Evolutionary conservation across 1,140 invertebrate species (phyloP), one percentile per base, ranked within the genome.

Genomic region (Bursaphelenchus mucronatus): DNA sequence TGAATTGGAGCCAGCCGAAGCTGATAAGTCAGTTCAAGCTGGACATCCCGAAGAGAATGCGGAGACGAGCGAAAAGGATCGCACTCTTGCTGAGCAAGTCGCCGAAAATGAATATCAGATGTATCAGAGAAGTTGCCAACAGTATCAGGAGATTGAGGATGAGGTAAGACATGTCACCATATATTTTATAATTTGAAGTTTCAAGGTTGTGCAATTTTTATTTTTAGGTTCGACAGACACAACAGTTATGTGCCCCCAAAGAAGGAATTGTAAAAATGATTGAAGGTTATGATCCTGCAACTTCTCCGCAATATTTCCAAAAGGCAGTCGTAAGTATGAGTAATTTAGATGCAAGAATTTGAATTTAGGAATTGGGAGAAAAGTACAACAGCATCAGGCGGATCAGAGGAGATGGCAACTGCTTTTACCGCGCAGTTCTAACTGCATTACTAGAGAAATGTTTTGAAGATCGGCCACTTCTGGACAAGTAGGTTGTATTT

Each of bases 361-460:
- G 30, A 40, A n/a, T 70, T 61, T 43, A 75, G 74, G 73, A 75
- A 43, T 66, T 75, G 6, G 62, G 57, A 17, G 21, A 51, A 17
- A 54, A 44, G 46, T 75, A 75, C 49, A 62, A 57, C 15, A 57
- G 70, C 46, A 77, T 75, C 67, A 61, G 75, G 9, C 59, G 67
- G 8, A 75, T 75, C 52, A 71, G 73, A 10, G 73, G 73, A 21
- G 73, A 75, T 64, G 73, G 73, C 8, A 75, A 75, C 58, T 75
- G 73, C 46, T 75, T 75, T 43, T 75, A 77, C 50, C 58, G 73
- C 15, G 73, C 73, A 10, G 68, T 77, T 9, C 39, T 77, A 40
- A 68, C 66, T 15, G 72, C 73, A 17, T 15, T 56, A 49, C 46
- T 76, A 2, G 73, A 77, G 53, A 64, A 63, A 3, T 61, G 58